These are phyloP conservation scores for Ornithoptera alexandrae DNA, from an alignment of 2,888 invertebrate genomes.

Conservation along the genomic window DNA sequence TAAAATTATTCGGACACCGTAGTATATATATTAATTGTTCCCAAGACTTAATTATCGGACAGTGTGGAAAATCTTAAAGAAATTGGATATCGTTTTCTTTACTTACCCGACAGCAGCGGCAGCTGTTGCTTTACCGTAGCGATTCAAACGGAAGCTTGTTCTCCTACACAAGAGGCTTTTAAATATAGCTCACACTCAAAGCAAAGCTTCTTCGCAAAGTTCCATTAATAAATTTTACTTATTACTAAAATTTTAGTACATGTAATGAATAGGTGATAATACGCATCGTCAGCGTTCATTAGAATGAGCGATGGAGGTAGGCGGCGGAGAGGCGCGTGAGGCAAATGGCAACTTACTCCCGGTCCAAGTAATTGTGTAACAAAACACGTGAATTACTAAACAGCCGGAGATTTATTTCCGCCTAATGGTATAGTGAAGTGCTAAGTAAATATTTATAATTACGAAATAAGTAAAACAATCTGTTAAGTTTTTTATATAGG, in stretches of 20 bases:
- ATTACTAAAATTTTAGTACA: not conserved
- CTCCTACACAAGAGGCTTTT: too few relatives aligned
- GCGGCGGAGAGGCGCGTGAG: not conserved
- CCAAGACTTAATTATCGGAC: too few relatives aligned
- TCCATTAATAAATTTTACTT: not conserved
- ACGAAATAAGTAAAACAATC: too few relatives aligned
- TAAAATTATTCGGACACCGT: too few relatives aligned
- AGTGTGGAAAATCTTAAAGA: too few relatives aligned
- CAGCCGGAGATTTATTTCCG: slow-evolving; percentile 15
- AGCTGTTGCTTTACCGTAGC: too few relatives aligned
- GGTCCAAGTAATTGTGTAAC: slow-evolving; percentile 13
- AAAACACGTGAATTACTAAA: slow-evolving; percentile 19
- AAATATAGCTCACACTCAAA: too few relatives aligned
- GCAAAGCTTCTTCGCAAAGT: not conserved
- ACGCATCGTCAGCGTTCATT: slow-evolving; percentile 19
- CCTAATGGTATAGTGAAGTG: not conserved
- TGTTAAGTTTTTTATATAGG: not conserved
- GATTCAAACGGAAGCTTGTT: too few relatives aligned
- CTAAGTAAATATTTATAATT: slow-evolving; percentile 1
- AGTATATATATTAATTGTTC: too few relatives aligned
- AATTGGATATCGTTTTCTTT: too few relatives aligned
- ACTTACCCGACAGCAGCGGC: too few relatives aligned
- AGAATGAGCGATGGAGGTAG: slow-evolving; percentile 1
- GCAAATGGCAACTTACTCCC: slow-evolving; percentile 10
- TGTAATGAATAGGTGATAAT: slow-evolving; percentile 1